phyloP scores from a whole-genome alignment of 2,888 invertebrate species.

The Xestobium rufovillosum region DNA sequence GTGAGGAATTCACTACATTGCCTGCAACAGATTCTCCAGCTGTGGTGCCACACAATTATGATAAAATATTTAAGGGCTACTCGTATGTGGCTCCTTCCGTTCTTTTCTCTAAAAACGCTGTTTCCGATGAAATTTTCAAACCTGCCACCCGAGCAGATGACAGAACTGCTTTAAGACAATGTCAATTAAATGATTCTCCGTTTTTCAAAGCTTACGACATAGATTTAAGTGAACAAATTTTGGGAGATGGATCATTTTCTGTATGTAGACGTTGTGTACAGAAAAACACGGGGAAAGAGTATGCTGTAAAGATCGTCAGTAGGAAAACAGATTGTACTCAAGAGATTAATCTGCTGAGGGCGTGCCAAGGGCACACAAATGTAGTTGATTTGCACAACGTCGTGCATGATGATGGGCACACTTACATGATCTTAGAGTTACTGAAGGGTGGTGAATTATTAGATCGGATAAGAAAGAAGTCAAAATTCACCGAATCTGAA shows the following conservation, averaged over 20 bases:
- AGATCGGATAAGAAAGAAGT: conserved; percentile 55
- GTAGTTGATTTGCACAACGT: conserved; percentile 79
- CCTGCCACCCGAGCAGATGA: conserved; percentile 48
- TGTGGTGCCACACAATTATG: conserved; percentile 74
- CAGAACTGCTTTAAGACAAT: conserved; percentile 30
- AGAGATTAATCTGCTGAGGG: conserved; percentile 71
- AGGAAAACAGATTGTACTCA: conserved; percentile 57
- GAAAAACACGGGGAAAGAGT: conserved; percentile 54
- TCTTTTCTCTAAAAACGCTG: conserved; percentile 70
- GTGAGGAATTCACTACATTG: conserved; percentile 93
- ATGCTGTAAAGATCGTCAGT: conserved; percentile 82
- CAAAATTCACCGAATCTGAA: conserved; percentile 65
- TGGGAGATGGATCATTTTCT: conserved; percentile 87
- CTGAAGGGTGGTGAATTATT: conserved; percentile 78
- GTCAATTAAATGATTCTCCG: conserved; percentile 59
- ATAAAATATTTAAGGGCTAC: conserved; percentile 86
- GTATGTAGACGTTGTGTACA: conserved; percentile 76
- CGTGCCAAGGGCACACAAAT: conserved; percentile 84
- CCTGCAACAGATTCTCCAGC: conserved; percentile 87
- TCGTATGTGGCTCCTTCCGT: conserved; percentile 93
- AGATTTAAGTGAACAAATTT: conserved; percentile 56
- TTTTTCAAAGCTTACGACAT: conserved; percentile 83
- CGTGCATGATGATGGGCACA: conserved; percentile 75
- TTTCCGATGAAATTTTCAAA: conserved; percentile 65
- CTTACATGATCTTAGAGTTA: conserved; percentile 86